Percentiles rank a stretch among this genome's conserved stretches.
phyloP scores from a whole-genome alignment of 2,113 vertebrate species.

The Seriola aureovittata region DNA sequence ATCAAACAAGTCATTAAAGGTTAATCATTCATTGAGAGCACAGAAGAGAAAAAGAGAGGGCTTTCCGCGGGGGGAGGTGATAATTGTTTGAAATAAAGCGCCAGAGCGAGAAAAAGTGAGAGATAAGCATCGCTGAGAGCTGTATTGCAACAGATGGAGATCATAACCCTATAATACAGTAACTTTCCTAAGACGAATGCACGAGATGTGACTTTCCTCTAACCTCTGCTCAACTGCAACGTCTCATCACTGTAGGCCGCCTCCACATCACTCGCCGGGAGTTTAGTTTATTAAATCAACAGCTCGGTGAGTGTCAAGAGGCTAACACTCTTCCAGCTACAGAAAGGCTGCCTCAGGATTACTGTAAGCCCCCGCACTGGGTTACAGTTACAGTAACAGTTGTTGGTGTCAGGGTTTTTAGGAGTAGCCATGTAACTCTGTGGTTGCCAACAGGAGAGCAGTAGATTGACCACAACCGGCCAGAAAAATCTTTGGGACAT shows the following conservation, averaged over 20 bases:
- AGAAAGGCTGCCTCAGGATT: conserved; percentile 52
- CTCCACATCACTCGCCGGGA: conserved; percentile 23
- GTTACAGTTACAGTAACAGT: conserved; percentile 69
- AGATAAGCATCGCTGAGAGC: conserved; percentile 7
- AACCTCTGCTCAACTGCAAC: conserved; percentile 22
- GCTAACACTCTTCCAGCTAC: conserved; percentile 34
- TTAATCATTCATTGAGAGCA: conserved; percentile 61
- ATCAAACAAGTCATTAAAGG: conserved; percentile 54
- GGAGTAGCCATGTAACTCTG: conserved; percentile 53
- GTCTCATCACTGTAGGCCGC: conserved; percentile 3
- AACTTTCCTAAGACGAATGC: conserved; percentile 9
- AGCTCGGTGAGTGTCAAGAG: conserved; percentile 27
- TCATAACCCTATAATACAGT: not conserved
- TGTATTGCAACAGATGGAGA: conserved; percentile 5
- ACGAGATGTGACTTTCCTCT: conserved; percentile 15
- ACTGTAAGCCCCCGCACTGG: conserved; percentile 50
- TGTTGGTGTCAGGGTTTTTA: conserved; percentile 47
- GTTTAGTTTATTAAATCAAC: conserved; percentile 53
- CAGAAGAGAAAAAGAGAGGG: conserved; percentile 12
- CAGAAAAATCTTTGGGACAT: conserved; percentile 63
- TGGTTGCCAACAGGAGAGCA: conserved; percentile 58
- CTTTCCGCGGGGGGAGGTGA: conserved; percentile 27
- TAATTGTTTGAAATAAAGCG: conserved; percentile 48
- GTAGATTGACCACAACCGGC: conserved; percentile 69
- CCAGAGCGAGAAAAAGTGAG: not conserved